These are phyloP conservation scores for Thinocorus orbignyianus DNA, from an alignment of 2,113 vertebrate species.

Conservation along the genomic window DNA sequence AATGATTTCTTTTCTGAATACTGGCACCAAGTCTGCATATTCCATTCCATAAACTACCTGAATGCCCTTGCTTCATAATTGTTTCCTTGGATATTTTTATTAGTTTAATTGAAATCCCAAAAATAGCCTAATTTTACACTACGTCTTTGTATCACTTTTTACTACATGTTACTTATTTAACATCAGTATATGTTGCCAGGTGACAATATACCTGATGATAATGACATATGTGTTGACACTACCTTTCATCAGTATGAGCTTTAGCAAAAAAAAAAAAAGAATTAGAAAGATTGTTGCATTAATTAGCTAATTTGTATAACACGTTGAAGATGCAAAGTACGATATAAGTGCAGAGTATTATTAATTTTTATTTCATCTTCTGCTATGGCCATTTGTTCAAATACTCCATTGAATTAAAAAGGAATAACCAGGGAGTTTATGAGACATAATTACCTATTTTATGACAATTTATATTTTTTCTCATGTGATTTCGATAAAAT, in stretches of 20 bases:
- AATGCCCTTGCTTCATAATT: neutral
- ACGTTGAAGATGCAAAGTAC: neutral
- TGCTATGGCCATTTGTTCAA: neutral
- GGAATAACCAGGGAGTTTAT: neutral
- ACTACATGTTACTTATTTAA: neutral
- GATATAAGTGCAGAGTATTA: neutral
- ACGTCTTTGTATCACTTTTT: neutral
- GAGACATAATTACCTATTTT: conserved; percentile 9
- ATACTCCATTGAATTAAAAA: neutral
- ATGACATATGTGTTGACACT: neutral
- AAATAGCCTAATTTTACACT: neutral
- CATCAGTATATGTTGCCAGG: neutral
- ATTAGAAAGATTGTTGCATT: neutral
- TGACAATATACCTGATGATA: neutral
- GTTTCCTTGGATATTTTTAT: neutral
- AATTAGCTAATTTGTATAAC: neutral
- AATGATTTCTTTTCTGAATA: neutral
- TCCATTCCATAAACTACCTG: neutral
- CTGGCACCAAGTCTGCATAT: neutral
- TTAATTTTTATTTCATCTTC: neutral
- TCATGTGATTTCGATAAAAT: neutral
- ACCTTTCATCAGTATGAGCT: neutral
- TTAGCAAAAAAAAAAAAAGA: neutral
- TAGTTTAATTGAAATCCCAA: neutral
- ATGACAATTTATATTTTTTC: neutral